Base-by-base conservation (phyloP, 2,797 vertebrate genomes). In the Sarcophilus harrisii region DNA sequence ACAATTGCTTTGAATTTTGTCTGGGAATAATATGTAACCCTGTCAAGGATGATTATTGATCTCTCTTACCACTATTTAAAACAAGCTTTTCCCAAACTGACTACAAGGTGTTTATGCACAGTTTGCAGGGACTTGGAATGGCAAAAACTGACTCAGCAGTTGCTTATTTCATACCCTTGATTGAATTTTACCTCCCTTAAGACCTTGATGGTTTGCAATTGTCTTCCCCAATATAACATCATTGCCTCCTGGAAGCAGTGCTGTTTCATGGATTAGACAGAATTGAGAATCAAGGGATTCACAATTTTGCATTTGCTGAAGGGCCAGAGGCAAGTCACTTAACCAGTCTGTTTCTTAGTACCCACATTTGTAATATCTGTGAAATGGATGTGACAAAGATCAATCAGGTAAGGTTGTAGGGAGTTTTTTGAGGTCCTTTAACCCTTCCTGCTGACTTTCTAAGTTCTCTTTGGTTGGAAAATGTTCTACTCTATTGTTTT, bases 191-290 rank as follows among this genome's bases (percentile, higher is more conserved):
- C 9, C 54, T 57, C 16, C 27, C 90, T 1, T 58, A 45, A 90
- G 93, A 57, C 55, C n/a, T 57, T 92, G n/a, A 27, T 16, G 57
- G 0, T 45, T 24, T 89, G 3, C 29, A 30, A 62, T 32, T 2
- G 92, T 91, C 14, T 29, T 94, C 49, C 2, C n/a, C 52, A 18
- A 0, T 60, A 12, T 97, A n/a, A 45, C 62, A 38, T n/a, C 52
- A 91, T 62, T 90, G 52, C 97, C 96, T 93, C 57, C 30, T 29
- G 91, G 96, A 62, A 96, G 97, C 95, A 96, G 91, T 95, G 92
- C 96, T 93, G 24, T 59, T 16, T 91, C 4, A 0, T 9, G 1
- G 27, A 94, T 94, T 8, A 89, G 58, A 90, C 16, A 14, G 90
- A 55, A 92, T 4, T 73, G 32, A 12, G 57, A 93, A 24, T 28